phyloP scores from a whole-genome alignment of 2,113 vertebrate genomes.

The Uria aalge region DNA sequence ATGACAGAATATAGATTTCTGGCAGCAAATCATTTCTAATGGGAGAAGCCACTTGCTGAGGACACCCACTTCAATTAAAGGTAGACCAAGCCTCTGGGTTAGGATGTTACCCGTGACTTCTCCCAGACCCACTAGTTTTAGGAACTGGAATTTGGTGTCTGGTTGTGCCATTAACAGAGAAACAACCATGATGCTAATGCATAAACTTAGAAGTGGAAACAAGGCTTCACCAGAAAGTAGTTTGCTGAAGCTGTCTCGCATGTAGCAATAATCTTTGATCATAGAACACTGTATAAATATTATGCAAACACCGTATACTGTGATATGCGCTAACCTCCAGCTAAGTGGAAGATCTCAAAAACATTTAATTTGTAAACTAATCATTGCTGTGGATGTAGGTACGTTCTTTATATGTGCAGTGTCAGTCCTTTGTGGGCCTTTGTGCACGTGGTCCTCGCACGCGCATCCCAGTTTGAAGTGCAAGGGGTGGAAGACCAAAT shows the following conservation, averaged over 20 bases:
- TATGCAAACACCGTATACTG: background rate
- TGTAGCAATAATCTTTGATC: background rate
- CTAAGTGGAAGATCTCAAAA: background rate
- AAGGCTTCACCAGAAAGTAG: background rate
- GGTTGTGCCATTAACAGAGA: background rate
- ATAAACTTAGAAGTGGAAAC: background rate
- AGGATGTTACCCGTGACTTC: constrained; percentile 48
- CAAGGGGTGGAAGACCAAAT: background rate
- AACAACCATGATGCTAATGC: background rate
- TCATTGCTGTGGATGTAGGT: background rate
- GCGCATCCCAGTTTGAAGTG: background rate
- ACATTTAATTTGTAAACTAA: background rate
- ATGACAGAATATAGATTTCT: constrained; percentile 73
- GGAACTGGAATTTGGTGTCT: background rate
- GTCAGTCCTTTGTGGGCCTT: background rate
- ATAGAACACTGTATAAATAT: background rate
- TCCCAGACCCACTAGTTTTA: background rate
- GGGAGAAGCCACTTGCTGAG: constrained; percentile 63
- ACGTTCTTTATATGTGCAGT: accelerated
- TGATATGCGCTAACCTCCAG: background rate
- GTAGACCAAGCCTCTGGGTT: constrained; percentile 30
- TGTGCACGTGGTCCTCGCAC: background rate
- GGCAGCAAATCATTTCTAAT: constrained; percentile 68
- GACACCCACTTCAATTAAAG: constrained; percentile 59
- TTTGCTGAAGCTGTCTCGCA: background rate